A percentile compares a stretch with the other conserved stretches of the same genome.
Evolutionary conservation across 2,888 invertebrate species (phyloP).

Genomic region (Cephus rjabovi): DNA sequence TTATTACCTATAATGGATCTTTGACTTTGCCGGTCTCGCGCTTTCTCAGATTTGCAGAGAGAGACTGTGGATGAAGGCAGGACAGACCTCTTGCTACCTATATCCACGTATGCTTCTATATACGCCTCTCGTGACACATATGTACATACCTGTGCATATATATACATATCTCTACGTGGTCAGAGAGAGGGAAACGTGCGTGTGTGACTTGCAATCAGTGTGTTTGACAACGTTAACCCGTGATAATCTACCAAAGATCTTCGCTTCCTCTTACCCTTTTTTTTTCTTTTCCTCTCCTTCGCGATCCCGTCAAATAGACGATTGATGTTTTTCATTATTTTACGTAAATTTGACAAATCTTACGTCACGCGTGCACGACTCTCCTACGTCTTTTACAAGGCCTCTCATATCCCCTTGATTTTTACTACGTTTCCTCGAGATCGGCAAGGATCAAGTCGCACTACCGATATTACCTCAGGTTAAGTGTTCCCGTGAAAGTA

Average conservation of each 20-base stretch:
- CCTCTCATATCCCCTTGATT: not conserved
- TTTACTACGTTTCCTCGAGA: not conserved
- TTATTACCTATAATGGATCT: not conserved
- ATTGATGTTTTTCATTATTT: not conserved
- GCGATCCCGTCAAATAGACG: constrained; percentile 11
- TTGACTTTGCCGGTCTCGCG: not conserved
- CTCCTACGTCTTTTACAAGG: not conserved
- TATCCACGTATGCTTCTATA: not conserved
- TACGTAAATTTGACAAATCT: not conserved
- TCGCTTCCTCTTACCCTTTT: constrained; percentile 12
- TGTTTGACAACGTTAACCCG: not conserved
- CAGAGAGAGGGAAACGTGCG: not conserved
- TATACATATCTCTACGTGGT: not conserved
- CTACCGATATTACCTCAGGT: not conserved
- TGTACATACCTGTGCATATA: not conserved
- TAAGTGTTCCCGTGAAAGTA: not conserved
- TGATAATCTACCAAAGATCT: not conserved
- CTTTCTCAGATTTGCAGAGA: not conserved
- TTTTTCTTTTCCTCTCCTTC: constrained; percentile 9
- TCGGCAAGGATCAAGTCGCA: not conserved
- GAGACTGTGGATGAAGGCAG: not conserved
- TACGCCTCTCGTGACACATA: not conserved
- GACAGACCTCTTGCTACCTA: not conserved
- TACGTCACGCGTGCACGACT: not conserved
- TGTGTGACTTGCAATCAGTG: not conserved